These are phyloP conservation scores for Caenorhabditis inopinata DNA, from an alignment of 1,140 invertebrate species.

Conservation along the genomic window DNA sequence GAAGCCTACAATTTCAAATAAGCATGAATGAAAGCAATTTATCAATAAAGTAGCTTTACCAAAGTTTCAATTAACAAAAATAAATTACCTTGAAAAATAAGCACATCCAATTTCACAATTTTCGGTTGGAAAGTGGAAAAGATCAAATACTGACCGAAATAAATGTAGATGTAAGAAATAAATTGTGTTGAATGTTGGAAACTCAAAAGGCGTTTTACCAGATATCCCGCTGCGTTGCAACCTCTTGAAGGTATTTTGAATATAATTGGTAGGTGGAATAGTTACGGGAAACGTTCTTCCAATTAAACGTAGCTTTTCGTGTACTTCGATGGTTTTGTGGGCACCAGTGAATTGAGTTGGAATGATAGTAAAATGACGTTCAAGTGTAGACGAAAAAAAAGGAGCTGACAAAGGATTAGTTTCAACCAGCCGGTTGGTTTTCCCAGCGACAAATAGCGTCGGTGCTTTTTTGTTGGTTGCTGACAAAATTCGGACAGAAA, in stretches of 20 bases:
- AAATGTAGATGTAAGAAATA: constrained; percentile 9
- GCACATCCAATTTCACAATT: neutral
- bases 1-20: too few relatives aligned
- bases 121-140: neutral
- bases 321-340: neutral
- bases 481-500: neutral
- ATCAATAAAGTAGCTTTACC: too few relatives aligned
- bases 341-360: neutral
- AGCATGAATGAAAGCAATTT: too few relatives aligned
- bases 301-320: neutral
- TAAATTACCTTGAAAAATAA: constrained; percentile 30
- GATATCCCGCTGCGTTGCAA: neutral
- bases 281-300: constrained; percentile 8
- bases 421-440: constrained; percentile 28
- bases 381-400: neutral
- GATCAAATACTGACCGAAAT: neutral
- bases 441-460: neutral
- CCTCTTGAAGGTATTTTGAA: neutral
- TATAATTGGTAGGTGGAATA: neutral
- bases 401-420: neutral
- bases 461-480: constrained; percentile 23
- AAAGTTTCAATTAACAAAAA: too few relatives aligned
- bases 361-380: constrained; percentile 24
- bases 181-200: neutral
- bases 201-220: neutral